Conservation (phyloP, 2,797 vertebrate species). For the Valencia hispanica region DNA sequence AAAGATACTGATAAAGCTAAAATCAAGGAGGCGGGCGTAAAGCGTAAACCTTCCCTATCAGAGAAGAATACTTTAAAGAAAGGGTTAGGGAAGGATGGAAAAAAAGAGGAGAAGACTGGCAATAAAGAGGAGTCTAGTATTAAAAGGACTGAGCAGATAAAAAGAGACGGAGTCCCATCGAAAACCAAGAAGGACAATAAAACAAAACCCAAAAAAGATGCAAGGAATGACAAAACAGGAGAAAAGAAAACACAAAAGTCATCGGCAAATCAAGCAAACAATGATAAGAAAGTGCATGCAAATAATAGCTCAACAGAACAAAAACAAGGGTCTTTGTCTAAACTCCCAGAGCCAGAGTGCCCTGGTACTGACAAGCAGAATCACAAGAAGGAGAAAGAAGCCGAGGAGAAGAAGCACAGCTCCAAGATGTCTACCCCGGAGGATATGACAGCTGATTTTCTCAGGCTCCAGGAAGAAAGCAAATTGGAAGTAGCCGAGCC, state of each 20-base stretch:
- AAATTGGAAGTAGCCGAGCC: constrained; percentile 22
- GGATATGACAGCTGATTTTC: constrained; percentile 79
- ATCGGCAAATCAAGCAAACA: constrained; percentile 60
- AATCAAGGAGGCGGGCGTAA: constrained; percentile 58
- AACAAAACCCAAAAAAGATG: constrained; percentile 74
- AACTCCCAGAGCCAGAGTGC: constrained; percentile 45
- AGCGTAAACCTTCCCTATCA: constrained; percentile 50
- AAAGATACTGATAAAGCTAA: constrained; percentile 64
- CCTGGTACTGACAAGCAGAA: constrained; percentile 50
- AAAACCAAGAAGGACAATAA: constrained; percentile 82
- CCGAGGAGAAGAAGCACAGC: constrained; percentile 42
- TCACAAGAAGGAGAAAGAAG: constrained; percentile 52
- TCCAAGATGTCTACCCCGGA: constrained; percentile 83
- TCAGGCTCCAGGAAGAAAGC: constrained; percentile 59
- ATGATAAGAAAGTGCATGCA: constrained; percentile 61
- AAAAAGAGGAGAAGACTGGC: constrained; percentile 74
- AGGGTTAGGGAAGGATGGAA: constrained; percentile 66
- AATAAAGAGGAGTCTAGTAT: constrained; percentile 69
- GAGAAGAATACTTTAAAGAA: constrained; percentile 75
- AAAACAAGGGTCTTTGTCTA: constrained; percentile 56
- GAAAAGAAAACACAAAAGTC: constrained; percentile 66
- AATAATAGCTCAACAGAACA: constrained; percentile 62
- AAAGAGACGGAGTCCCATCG: constrained; percentile 60
- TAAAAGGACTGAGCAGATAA: constrained; percentile 62
- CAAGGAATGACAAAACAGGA: constrained; percentile 80